Base-by-base conservation (phyloP, 2,797 vertebrate genomes). In the Tapirus indicus region DNA sequence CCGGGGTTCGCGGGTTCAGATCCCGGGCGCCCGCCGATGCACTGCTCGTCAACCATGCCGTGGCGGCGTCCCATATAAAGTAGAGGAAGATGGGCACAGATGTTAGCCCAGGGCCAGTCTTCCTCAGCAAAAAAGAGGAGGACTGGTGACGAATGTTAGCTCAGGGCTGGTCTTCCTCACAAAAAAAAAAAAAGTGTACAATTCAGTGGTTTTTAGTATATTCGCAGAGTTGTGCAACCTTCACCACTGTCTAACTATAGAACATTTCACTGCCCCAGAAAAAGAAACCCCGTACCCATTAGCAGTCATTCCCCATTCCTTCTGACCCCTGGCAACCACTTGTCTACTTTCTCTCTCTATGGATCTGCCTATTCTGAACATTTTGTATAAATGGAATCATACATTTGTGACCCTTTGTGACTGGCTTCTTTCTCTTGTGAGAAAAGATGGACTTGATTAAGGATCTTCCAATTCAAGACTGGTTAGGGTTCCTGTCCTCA, bases 381-480 rank as follows among this genome's bases (percentile, higher is more conserved):
- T 88, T 95, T 78, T 10, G 10, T 78, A 3, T 71, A 64, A 72
- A 7, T 91, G 68, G 80, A 38, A 38, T 91, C 77, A 29, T 52
- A 32, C 1, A 6, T 74, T 14, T 29, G 6, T 88, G 78, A 44
- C 29, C 27, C 82, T 84, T 47, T 74, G 47, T n/a, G 41, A 12
- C 23, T 90, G 77, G 5, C 32, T 52, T 79, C 78, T 79, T 86
- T 93, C 32, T 25, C 20, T 38, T 38, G 38, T 38, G 38, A 38
- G 4, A 38, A 38, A 38, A 38, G 38, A 38, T 38, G 38, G 38
- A 79, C 87, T 96, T 78, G 83, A 82, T 89, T 92, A 93, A 87
- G 52, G 47, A 79, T 95, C 68, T 92, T 96, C 74, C 35, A 60
- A 23, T 77, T 95, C 71, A 88, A 83, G 79, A 92, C 38, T 83